Base-by-base conservation (phyloP, 2,888 invertebrate genomes). In the Carcina quercana region DNA sequence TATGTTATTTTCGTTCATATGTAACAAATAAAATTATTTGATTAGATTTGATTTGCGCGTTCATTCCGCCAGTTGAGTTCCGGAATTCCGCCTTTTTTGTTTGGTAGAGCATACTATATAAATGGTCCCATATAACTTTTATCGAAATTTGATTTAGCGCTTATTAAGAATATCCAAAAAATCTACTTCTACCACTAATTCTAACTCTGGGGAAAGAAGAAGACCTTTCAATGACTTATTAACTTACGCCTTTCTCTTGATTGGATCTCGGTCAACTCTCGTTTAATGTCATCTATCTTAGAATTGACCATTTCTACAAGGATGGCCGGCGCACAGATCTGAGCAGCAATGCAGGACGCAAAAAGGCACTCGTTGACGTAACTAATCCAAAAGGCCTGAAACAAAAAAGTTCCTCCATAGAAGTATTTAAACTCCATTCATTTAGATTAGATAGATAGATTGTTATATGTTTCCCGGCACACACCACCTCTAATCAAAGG, bases 261-360 rank as follows among this genome's bases (percentile, higher is more conserved):
- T 4, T 21, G n/a, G 8, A 14, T 2, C 6, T 29, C 28, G 6
- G 13, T 5, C 6, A 29, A 5, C 10, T 10, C 10, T 5, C 6
- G 12, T 21, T 20, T 29, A 5, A 29, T 29, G 10, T 3, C 13
- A 8, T 29, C 28, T 7, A 29, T 11, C 5, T 29, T 13, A 12
- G 28, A 20, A 5, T 29, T 21, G 1, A 21, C 15, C 28, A 29
- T 29, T 21, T 29, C 28, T 5, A 13, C 14, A 6, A 21, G 4
- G 2, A 29, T 13, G 10, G 28, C 28, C 5, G 21, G 28, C 3
- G 21, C 4, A 21, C 17, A 14, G 13, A 29, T 29, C 21, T 21
- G 20, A 8, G 21, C 5, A n/a, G 13, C 13, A 21, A 21, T 21
- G 12, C 14, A 10, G 10, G 21, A 29, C 1, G 13, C 4, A 3